Conservation (phyloP, 1,140 invertebrate species). For the Frieseomelitta varia region DNA sequence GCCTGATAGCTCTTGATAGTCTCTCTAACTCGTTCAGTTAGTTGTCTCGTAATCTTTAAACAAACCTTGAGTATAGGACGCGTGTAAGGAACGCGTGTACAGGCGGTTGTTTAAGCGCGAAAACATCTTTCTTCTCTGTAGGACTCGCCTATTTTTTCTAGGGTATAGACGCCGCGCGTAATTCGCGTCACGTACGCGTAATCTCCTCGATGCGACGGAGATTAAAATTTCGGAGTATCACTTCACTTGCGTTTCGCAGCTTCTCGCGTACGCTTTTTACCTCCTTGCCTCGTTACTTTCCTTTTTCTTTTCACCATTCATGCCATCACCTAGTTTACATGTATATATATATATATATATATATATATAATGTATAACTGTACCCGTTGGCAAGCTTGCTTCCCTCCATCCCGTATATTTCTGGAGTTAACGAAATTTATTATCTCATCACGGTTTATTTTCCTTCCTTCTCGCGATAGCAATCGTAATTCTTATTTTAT, state of each 20-base stretch:
- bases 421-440: slow-evolving; percentile 47
- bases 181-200: slow-evolving; percentile 34
- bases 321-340: too few species aligned
- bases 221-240: slow-evolving; percentile 33
- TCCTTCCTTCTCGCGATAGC: slow-evolving; percentile 27
- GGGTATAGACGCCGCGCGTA: background rate
- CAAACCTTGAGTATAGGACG: background rate
- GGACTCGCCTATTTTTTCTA: background rate
- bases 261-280: background rate
- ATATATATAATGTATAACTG: too few species aligned
- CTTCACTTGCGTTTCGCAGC: slow-evolving; percentile 3
- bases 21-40: background rate
- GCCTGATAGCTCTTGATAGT: background rate
- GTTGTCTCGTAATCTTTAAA: background rate
- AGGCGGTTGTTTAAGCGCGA: background rate
- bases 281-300: background rate
- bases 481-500: slow-evolving; percentile 53
- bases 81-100: background rate
- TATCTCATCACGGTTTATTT: slow-evolving; percentile 49
- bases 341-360: background rate
- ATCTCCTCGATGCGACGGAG: slow-evolving; percentile 35
- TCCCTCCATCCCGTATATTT: background rate
- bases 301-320: background rate
- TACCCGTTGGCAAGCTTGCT: background rate
- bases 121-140: too few species aligned